These are phyloP conservation scores for Myotis myotis DNA, from an alignment of 2,797 vertebrate species.

Conservation along the genomic window DNA sequence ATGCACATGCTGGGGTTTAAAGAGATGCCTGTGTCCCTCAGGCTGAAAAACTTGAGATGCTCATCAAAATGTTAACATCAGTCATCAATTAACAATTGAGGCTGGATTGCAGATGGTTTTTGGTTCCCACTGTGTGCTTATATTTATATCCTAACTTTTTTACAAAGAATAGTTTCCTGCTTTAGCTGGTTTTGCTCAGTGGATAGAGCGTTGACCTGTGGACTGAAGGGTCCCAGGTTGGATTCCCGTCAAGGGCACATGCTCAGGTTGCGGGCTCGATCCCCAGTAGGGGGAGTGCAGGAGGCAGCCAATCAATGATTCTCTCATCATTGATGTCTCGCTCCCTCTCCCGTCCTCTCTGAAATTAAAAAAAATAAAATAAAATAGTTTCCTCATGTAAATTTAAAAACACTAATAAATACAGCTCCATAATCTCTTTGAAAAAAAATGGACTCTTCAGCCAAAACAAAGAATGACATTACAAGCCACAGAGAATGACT, in stretches of 20 bases:
- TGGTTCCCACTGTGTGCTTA: not conserved
- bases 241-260: no score
- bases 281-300: no score
- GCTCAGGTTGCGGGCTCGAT: no score
- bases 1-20: not conserved
- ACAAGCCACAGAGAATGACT: not conserved
- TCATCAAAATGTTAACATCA: not conserved
- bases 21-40: not conserved
- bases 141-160: conserved; percentile 49
- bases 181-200: no score
- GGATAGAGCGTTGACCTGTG: no score
- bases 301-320: no score
- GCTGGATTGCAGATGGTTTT: not conserved
- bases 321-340: no score
- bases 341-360: no score
- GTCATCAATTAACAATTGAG: not conserved
- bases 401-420: not conserved
- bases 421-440: not conserved
- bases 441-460: not conserved
- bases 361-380: not conserved
- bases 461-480: not conserved
- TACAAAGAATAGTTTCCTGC: not conserved
- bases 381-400: not conserved
- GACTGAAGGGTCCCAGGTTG: no score
- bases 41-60: not conserved